Evolutionary conservation across 2,888 invertebrate species (phyloP), one percentile per base, ranked within the genome.

Genomic region (Macrophya annulata): DNA sequence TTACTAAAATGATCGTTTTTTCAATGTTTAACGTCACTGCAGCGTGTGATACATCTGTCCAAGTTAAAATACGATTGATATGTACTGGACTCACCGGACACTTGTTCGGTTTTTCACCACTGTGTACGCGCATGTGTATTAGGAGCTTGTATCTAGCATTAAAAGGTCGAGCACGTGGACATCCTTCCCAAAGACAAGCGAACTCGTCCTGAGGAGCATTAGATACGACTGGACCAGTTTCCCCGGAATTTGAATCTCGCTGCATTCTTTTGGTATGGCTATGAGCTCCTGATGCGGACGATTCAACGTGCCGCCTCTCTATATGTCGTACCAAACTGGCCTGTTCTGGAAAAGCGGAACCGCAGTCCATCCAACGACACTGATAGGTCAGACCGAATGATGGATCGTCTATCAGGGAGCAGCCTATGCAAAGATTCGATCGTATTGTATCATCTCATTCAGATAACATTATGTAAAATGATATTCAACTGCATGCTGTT

Each of bases 61-160:
- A 40, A 40, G n/a, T 17, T 1, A 9, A n/a, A 71, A n/a, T 5
- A 37, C 17, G 72, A 43, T 10, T 21, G 31, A 4, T 62, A 9
- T 12, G 9, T 4, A 62, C 9, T 43, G 15, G 17, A 96, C 98
- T 97, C 94, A 99, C 99, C 94, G 98, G 97, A 94, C 99, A 99
- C 93, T 98, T 97, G 93, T 99, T 99, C 0, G 99, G 99, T 92
- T 99, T 99, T 92, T 99, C 99, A 5, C 99, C 99, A 31, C 99
- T 99, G 93, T 99, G 99, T 0, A 99, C 97, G 21, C 99, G 94
- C 98, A 99, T 99, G 92, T 99, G 99, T 83, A 98, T 99, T 65
- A 99, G 96, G 71, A 99, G 95, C 94, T 99, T 99, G 95, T 99
- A 99, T 88, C 99, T 96, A 0, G 99, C 99, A 94, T 99, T 99